Base-by-base conservation (phyloP, 2,113 vertebrate species). In the Numida meleagris region DNA sequence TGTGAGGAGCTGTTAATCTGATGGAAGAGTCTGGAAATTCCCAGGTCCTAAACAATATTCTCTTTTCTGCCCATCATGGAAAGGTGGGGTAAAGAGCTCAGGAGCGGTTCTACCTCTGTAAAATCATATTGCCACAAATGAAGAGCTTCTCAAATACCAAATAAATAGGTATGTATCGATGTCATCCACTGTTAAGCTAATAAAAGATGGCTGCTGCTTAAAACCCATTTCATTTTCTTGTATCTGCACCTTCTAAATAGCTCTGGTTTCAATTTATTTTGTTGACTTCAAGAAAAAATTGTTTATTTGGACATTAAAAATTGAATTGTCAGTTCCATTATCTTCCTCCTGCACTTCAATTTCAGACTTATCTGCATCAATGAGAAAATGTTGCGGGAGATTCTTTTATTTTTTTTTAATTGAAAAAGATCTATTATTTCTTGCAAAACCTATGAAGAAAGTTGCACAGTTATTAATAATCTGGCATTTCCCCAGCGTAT, bases 381-480 rank as follows among this genome's bases (percentile, higher is more conserved):
- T 70, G 72, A 73, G 88, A 45, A 63, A 89, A 8, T 59, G 55
- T 91, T 89, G 38, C 42, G 93, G 79, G 72, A 94, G 45, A 23
- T 68, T 61, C 12, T 42, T 66, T 33, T 83, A 72, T n/a, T 51
- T 34, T 46, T 36, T 88, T 80, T 83, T 14, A 86, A 86, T 81
- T 83, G 72, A 62, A 77, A 86, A 90, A 86, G 65, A 65, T 83
- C 27, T 94, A 27, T 88, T 96, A 86, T 70, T 86, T 40, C 86
- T 94, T 92, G 67, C 46, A 91, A 89, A 95, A 86, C 36, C 61
- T n/a, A 8, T 57, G 82, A n/a, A 86, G 78, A 93, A 94, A 86
- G 84, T 74, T 95, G 89, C 79, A 89, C 51, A 72, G 72, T 96
- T 95, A 82, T 51, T 96, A 86, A 82, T 92, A 78, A 96, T 79